Evolutionary conservation across 1,140 invertebrate genomes (phyloP), one percentile per base, ranked within the genome.

Genomic region (Pteromalus puparum): DNA sequence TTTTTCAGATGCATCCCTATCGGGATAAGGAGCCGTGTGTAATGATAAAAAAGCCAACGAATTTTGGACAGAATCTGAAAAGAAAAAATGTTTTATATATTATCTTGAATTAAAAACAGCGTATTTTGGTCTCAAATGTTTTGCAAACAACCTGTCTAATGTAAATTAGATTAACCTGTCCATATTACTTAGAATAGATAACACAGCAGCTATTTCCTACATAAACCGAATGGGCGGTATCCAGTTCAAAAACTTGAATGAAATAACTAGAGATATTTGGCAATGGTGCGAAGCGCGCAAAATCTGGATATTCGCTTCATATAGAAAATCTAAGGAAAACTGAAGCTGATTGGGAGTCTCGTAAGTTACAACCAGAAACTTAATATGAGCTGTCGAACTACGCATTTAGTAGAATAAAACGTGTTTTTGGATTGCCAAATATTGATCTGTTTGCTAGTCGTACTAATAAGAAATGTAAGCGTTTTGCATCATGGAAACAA

Each of bases 271-370:
- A 65, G 12, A 61, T 4, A 21, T 87, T 30, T 87, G 87, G 88
- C 85, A 86, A 68, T 89, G 87, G 86, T 87, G 86, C 67, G 85
- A 89, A 73, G 65, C 10, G n/a, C 18, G n/a, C 6, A 21, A 7
- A 6, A 65, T 65, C 61, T 24, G 61, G 13, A 65, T 65, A 21
- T 65, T 65, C n/a, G 61, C 61, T 30, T 46, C 77, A 10, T 79
- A 81, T 70, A 70, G 70, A 34, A 24, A 61, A 42, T 81, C 79
- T n/a, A 80, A 30, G 21, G 87, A 91, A 38, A 90, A 90, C 38
- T 1, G 86, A 75, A 48, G 88, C 88, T 18, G 87, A 90, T 78
- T 34, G 21, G 42, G 61, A 87, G 70, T 89, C 89, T 24, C 34
- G n/a, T n/a, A 87, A 73, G 15, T 12, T 28, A 46, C 83, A 89